phyloP scores from a whole-genome alignment of 2,113 vertebrate species.

The Istiophorus platypterus region DNA sequence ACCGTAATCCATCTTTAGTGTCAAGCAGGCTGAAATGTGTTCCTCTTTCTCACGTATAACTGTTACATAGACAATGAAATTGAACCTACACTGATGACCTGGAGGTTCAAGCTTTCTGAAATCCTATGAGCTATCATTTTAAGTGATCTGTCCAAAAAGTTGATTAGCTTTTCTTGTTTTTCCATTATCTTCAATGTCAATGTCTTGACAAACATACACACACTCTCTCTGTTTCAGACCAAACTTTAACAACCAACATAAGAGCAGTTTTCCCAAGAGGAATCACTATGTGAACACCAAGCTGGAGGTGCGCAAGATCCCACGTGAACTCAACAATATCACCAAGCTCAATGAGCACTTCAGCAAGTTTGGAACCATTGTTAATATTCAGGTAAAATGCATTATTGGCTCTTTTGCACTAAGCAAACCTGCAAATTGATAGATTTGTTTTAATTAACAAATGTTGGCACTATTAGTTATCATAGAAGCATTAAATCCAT shows the following conservation, averaged over 20 bases:
- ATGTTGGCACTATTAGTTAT: not conserved
- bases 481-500: not conserved
- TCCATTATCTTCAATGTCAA: not conserved
- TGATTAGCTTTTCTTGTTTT: not conserved
- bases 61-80: not conserved
- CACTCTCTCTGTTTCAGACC: constrained; percentile 81
- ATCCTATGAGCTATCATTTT: too few relatives aligned
- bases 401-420: not conserved
- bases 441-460: not conserved
- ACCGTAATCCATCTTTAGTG: constrained; percentile 12
- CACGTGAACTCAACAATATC: constrained; percentile 96
- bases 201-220: not conserved
- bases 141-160: too few relatives aligned
- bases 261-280: constrained; percentile 91
- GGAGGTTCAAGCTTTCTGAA: too few relatives aligned
- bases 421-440: not conserved
- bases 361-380: constrained; percentile 98
- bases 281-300: constrained; percentile 95
- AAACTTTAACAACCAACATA: constrained; percentile 92
- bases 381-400: constrained; percentile 94
- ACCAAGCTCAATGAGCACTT: constrained; percentile 98
- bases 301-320: constrained; percentile 96
- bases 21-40: not conserved
- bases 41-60: not conserved
- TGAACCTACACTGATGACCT: too few relatives aligned